These are phyloP conservation scores for Cheilosia vulpina DNA, from an alignment of 2,888 invertebrate species.

Conservation along the genomic window DNA sequence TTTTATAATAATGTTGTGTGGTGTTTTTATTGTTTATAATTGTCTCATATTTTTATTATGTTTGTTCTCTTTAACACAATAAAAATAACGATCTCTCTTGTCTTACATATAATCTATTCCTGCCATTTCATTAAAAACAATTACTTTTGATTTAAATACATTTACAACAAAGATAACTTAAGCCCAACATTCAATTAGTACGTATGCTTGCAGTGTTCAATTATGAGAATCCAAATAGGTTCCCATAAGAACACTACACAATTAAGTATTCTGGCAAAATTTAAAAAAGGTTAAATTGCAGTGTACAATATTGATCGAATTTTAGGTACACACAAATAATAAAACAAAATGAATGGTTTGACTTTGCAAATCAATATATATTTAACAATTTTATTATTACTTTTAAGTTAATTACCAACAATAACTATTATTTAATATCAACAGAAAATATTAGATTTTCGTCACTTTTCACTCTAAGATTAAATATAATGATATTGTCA, in stretches of 20 bases:
- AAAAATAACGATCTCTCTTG: constrained; percentile 7
- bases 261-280: constrained; percentile 60
- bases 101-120: neutral
- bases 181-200: constrained; percentile 14
- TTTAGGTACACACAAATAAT: neutral
- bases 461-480: constrained; percentile 13
- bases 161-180: constrained; percentile 1
- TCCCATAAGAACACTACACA: constrained; percentile 17
- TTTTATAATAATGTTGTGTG: constrained; percentile 19
- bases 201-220: neutral
- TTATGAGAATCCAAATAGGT: neutral
- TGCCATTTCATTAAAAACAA: neutral
- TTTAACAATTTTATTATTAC: neutral
- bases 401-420: neutral
- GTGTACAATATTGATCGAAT: constrained; percentile 6
- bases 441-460: neutral
- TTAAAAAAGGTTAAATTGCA: neutral
- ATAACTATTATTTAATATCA: neutral
- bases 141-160: neutral
- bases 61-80: constrained; percentile 14
- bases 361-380: constrained; percentile 34
- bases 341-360: neutral
- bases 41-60: neutral
- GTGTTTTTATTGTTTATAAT: neutral
- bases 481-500: constrained; percentile 29